Evolutionary conservation across 2,888 invertebrate genomes (phyloP), one percentile per base, ranked within the genome.

Genomic region (Cacoxenus indagator): DNA sequence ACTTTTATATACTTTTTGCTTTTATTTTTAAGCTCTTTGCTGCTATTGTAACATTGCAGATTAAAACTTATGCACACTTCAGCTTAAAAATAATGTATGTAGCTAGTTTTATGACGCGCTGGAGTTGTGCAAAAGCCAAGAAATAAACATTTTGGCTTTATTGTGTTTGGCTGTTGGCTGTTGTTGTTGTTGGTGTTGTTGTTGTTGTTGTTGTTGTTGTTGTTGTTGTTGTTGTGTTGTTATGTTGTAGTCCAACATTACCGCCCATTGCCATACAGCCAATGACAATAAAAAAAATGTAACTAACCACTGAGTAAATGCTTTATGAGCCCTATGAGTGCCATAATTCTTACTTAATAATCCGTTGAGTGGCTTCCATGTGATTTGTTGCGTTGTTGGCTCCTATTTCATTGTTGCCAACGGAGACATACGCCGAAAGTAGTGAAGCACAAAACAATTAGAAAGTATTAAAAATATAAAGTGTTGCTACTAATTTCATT

Each of bases 301-400:
- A 74, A 79, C 82, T 79, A 81, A 81, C 78, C 80, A 71, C 65
- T 65, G 61, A 69, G 76, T 83, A 82, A 81, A 83, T 81, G 82
- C 78, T 81, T 81, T 81, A 81, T 82, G 83, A 82, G 81, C 74
- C 83, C 82, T 83, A 75, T 73, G 81, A 81, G 81, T 83, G 82
- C 81, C 82, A 83, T 81, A 82, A 83, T 81, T 81, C 83, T 79
- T 78, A 81, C 81, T 83, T 83, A 81, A 82, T 81, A 81, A 81
- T 81, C 81, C 81, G 80, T 81, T 81, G 80, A 81, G 80, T 83
- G 83, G 80, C 83, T 81, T 73, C 67, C 71, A 37, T 72, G 80
- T 81, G 80, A 81, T 81, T 81, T 81, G 80, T 81, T 64, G 80
- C 77, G 31, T 37, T 37, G 29, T 27, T 19, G 57, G 17, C 57